These are phyloP conservation scores for Dioctria linearis DNA, from an alignment of 2,888 invertebrate species.

Conservation along the genomic window DNA sequence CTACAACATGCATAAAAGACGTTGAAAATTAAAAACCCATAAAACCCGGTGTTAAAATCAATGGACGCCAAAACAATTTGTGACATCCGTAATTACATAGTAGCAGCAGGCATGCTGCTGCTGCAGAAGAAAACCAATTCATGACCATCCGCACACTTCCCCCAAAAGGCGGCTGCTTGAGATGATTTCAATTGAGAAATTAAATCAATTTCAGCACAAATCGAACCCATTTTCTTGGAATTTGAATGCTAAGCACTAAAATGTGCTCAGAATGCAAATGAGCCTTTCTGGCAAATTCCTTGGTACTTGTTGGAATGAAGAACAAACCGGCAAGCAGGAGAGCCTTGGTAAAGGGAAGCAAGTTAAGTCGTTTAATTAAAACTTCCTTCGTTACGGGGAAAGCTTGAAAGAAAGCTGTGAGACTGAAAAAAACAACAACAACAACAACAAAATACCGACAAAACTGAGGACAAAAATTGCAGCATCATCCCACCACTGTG, in stretches of 20 bases:
- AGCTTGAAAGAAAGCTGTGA: slow-evolving; percentile 28
- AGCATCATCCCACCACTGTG: slow-evolving; percentile 8
- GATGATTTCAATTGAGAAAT: slow-evolving; percentile 37
- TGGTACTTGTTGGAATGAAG: background rate
- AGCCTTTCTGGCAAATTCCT: slow-evolving; percentile 15
- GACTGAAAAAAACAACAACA: background rate
- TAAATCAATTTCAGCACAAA: slow-evolving; percentile 44
- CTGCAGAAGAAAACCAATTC: too few relatives aligned
- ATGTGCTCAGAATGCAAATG: slow-evolving; percentile 50
- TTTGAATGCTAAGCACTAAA: slow-evolving; percentile 48
- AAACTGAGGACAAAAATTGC: slow-evolving; percentile 20
- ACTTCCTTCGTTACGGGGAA: slow-evolving; percentile 15
- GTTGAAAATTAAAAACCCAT: slow-evolving; percentile 44
- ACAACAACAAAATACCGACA: too few relatives aligned
- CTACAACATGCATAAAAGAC: background rate
- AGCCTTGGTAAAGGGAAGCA: background rate
- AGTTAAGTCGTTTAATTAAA: slow-evolving; percentile 47
- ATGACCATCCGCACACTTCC: too few relatives aligned
- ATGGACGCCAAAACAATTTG: slow-evolving; percentile 32
- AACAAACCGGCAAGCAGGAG: background rate
- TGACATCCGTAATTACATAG: slow-evolving; percentile 39
- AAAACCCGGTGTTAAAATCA: slow-evolving; percentile 46
- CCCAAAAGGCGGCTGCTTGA: background rate
- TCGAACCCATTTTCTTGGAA: slow-evolving; percentile 35
- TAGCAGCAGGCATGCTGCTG: background rate